A percentile compares a stretch with the other conserved stretches of the same genome.
phyloP scores from a whole-genome alignment of 1,140 invertebrate species.

The Chionoecetes opilio region DNA sequence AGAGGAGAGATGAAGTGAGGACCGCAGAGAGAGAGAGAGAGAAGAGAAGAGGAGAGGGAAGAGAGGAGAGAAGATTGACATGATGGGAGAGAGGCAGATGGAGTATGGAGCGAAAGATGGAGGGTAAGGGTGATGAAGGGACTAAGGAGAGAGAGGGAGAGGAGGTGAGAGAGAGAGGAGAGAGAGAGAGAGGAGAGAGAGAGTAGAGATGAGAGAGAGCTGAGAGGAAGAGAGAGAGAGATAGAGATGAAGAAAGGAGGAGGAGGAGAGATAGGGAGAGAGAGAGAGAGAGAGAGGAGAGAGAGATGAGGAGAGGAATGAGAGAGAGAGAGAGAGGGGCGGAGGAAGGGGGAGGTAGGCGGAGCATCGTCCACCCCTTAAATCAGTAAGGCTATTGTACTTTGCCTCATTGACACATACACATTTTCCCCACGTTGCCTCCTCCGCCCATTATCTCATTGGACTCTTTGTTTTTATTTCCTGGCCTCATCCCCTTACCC shows the following conservation, averaged over 20 bases:
- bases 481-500: constrained; percentile 69
- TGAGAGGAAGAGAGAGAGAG: not conserved
- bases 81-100: not conserved
- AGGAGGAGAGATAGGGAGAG: constrained; percentile 19
- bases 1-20: too few species aligned
- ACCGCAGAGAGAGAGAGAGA: not conserved
- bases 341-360: not conserved
- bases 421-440: constrained; percentile 66
- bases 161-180: not conserved
- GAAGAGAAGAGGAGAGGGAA: not conserved
- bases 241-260: not conserved
- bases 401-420: constrained; percentile 65
- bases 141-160: not conserved
- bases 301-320: not conserved
- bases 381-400: constrained; percentile 39
- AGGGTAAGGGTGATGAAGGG: not conserved
- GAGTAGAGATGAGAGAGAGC: not conserved
- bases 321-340: constrained; percentile 39
- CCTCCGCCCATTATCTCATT: constrained; percentile 69
- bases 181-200: not conserved
- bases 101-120: not conserved
- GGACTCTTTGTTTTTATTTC: constrained; percentile 73
- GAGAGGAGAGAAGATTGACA: not conserved
- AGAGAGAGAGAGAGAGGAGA: constrained; percentile 44
- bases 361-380: not conserved